Base-by-base conservation (phyloP, 2,888 invertebrate genomes). In the Diadromus collaris region DNA sequence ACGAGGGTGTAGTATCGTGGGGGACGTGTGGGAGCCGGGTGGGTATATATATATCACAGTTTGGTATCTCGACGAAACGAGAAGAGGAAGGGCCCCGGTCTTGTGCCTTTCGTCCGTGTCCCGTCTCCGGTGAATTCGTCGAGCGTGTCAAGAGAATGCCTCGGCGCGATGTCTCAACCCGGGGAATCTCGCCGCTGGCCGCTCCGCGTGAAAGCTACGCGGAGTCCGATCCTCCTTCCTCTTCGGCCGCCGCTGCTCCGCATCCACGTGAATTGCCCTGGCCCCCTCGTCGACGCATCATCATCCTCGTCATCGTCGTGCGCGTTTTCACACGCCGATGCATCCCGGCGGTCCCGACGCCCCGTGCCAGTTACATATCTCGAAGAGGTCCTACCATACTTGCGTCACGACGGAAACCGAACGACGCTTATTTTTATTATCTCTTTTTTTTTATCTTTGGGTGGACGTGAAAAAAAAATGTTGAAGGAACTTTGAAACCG, bases 251-350 rank as follows among this genome's bases (percentile, higher is more conserved):
- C 46, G 19, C 32, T 38, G 41, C 34, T 24, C 41, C 41, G 24
- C 54, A 64, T 27, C 29, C 54, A 24, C 41, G 61, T 41, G 41
- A 77, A 78, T 69, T 60, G 65, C 63, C 56, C 51, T 51, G 71
- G 76, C 83, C 76, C 32, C 61, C 46, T 78, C 54, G 63, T 58
- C 70, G 72, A 69, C 65, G 61, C 69, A 73, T 69, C 76, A 76
- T 67, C 65, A 41, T 65, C 65, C 75, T 83, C 83, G 81, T 78
- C 81, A 58, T 80, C 78, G 51, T 83, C 77, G 83, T 68, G 80
- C 84, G 84, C 83, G 81, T 86, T 86, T 87, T 87, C 86, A 87
- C 87, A 85, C 86, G 85, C 84, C 82, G 82, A 73, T 87, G 85
- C 82, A 69, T 79, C 81, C 54, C 65, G 51, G 29, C 44, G 65